phyloP scores from a whole-genome alignment of 2,888 invertebrate species.

The Dinocampus coccinellae region DNA sequence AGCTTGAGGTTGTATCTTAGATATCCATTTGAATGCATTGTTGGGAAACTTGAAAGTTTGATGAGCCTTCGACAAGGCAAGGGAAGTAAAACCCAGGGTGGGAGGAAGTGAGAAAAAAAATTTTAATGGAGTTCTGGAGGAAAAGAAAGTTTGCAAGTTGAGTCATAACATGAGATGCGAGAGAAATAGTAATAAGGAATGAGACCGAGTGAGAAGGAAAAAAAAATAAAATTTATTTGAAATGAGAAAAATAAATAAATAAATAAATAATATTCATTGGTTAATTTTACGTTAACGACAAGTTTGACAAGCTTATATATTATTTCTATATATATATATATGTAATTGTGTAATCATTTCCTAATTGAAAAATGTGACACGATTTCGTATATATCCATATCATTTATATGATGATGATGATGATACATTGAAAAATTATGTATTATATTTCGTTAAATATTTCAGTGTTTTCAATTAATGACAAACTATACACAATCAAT shows the following conservation, averaged over 20 bases:
- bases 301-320: background rate
- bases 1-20: background rate
- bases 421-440: background rate
- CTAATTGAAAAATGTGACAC: background rate
- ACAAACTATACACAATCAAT: background rate
- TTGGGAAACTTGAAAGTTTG: background rate
- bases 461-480: background rate
- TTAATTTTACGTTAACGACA: background rate
- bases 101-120: background rate
- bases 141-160: slow-evolving; percentile 27
- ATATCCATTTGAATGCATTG: background rate
- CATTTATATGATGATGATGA: background rate
- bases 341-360: background rate
- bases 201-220: background rate
- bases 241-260: too few relatives aligned
- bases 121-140: slow-evolving; percentile 18
- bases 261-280: slow-evolving; percentile 1
- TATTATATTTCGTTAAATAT: background rate
- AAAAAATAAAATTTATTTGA: background rate
- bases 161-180: background rate
- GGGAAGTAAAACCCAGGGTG: background rate
- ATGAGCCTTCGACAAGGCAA: background rate
- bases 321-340: background rate
- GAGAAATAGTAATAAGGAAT: background rate
- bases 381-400: background rate